Conservation (phyloP, 2,113 vertebrate species). For the Elaphurus davidianus region DNA sequence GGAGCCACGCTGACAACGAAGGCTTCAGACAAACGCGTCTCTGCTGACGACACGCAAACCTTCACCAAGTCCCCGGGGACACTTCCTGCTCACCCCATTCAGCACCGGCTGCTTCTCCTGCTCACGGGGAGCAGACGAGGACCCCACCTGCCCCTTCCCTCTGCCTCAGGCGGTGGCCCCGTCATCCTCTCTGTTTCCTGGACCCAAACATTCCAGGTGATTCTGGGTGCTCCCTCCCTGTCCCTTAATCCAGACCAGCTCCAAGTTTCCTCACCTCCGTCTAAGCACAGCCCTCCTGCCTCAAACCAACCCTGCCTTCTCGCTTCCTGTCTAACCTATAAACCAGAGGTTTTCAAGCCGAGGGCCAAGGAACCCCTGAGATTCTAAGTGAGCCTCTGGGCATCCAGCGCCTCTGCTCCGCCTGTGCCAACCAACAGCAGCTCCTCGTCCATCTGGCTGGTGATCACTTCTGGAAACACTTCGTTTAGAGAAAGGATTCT, state of each 20-base stretch:
- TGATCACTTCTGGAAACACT: not conserved
- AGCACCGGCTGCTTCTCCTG: rapidly evolving
- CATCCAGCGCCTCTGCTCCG: not conserved
- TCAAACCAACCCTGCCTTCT: not conserved
- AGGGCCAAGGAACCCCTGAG: not conserved
- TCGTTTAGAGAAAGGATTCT: not conserved
- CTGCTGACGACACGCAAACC: rapidly evolving
- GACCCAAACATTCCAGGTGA: not conserved
- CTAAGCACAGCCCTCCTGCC: not conserved
- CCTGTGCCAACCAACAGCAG: not conserved
- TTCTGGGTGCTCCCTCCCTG: not conserved
- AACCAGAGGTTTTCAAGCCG: not conserved
- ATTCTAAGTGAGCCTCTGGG: not conserved
- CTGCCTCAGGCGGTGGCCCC: not conserved
- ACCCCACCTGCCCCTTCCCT: rapidly evolving
- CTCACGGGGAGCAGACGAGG: rapidly evolving
- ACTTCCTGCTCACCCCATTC: not conserved
- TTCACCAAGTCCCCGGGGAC: not conserved
- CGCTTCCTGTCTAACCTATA: not conserved
- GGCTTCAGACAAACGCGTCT: not conserved
- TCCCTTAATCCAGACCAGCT: too few relatives aligned
- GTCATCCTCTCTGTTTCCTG: not conserved
- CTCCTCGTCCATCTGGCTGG: not conserved
- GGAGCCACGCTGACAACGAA: rapidly evolving
- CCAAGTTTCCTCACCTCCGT: not conserved